Evolutionary conservation across 30 jellyfish, hydroid and myxozoan genomes (phyloP), one percentile per base, ranked within the genome.

Genomic region (Aurelia sp.): DNA sequence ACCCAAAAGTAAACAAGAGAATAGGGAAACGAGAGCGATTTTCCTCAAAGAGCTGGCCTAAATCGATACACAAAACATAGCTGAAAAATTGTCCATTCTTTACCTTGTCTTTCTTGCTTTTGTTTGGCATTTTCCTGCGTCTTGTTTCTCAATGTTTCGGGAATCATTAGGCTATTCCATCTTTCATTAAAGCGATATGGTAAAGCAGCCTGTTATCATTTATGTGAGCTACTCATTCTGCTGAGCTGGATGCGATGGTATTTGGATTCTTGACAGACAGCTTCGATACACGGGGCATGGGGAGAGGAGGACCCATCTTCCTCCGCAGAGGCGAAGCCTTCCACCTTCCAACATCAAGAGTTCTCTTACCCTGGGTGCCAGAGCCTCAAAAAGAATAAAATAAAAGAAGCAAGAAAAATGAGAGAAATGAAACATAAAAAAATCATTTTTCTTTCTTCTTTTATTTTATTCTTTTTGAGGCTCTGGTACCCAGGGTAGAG

Each of bases 31-130:
- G 76, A 61, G 58, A 61, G 58, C 18, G 80, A 44, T 44, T 16
- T 44, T 44, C 55, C 55, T 44, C 55, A 8, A 44, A 44, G 9
- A 9, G 15, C 19, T 20, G 87, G 75, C 75, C 85, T 35, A n/a
- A 17, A 17, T 57, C 40, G 41, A 13, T 30, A 44, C 52, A 52
- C 57, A 15, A 67, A 48, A 73, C 41, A 24, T 27, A 21, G 75
- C 75, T 64, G 75, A 19, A 18, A 41, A 31, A 35, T 22, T 64
- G 60, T 52, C 24, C 21, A 68, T 74, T 90, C 89, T 82, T 92
- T 68, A 88, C 98, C 89, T 92, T 92, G n/a, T 92, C 98, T 80
- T 92, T 92, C 67, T 92, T 92, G 89, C 84, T 89, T 67, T 92
- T 92, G 73, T 81, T 88, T 18, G 98, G 98, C 98, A 92, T 92